Evolutionary conservation across 2,113 vertebrate genomes (phyloP), one percentile per base, ranked within the genome.

Genomic region (Rallus limicola): DNA sequence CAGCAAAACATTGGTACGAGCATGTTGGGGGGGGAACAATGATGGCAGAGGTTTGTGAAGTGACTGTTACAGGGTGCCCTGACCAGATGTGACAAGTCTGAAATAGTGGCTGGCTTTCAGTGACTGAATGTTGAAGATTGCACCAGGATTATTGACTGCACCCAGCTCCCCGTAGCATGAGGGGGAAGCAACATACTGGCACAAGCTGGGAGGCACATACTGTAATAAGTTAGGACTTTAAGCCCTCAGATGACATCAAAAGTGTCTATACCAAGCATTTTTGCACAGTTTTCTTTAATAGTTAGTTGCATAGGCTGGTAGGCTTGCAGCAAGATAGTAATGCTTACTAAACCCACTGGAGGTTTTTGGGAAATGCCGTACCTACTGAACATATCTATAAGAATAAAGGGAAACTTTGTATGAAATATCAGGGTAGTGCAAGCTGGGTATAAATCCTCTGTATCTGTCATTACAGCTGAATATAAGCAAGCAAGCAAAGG

Each of bases 211-310:
- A 8, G 71, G 53, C 12, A 8, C 10, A 1, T 13, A 24, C 48
- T 25, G 10, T 0, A 4, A 21, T 4, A 55, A 71, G 2, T 53
- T 2, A 0, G 33, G 55, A 29, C 13, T 29, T 53, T 33, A 34
- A 42, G 23, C 6, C 16, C 69, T 59, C 26, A 24, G 38, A 63
- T 7, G 6, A 6, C 44, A 7, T 36, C 12, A 10, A 21, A 74
- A 69, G 29, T 38, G 13, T 25, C 31, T 69, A 24, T 21, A 16
- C 11, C 13, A 46, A 28, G 0, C 2, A 0, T 23, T 62, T 40
- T 3, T 56, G 18, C 48, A 83, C 59, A 59, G 34, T 28, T 80
- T 82, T 40, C 8, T 76, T 64, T 46, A 69, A 26, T 18, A 12
- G 46, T 1, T 48, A 42, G 5, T 53, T 56, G 1, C 26, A 4